These are phyloP conservation scores for Sebastes matsubarae DNA, from an alignment of 2,797 vertebrate genomes.

Conservation along the genomic window DNA sequence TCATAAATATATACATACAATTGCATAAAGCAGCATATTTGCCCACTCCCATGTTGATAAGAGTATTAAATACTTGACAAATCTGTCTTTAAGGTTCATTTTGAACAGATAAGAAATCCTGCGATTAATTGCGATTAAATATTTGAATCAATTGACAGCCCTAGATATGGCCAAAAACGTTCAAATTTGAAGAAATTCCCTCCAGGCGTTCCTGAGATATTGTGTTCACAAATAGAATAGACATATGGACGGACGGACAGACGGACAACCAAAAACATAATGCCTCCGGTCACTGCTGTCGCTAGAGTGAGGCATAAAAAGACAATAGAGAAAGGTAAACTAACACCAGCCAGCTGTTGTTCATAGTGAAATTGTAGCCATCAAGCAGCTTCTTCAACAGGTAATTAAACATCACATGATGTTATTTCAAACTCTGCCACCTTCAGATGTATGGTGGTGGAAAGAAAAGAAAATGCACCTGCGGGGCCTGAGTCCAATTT, in stretches of 20 bases:
- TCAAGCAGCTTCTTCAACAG: neutral
- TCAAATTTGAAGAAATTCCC: neutral
- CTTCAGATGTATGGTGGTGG: neutral
- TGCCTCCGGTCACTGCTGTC: neutral
- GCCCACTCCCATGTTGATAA: too few species aligned
- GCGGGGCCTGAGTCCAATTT: neutral
- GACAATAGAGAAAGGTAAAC: neutral
- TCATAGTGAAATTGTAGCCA: neutral
- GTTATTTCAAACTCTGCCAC: slow-evolving; percentile 27
- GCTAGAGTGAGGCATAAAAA: neutral
- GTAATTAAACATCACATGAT: slow-evolving; percentile 17
- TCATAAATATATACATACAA: too few species aligned
- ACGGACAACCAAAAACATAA: neutral
- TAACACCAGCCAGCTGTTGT: slow-evolving; percentile 2
- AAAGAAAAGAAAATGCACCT: slow-evolving; percentile 5
- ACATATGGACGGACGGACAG: too few species aligned
- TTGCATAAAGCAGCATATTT: too few species aligned
- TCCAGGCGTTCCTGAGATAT: neutral
- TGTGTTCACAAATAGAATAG: too few species aligned
- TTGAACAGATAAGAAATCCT: too few species aligned
- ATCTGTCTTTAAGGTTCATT: too few species aligned
- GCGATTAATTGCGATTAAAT: too few species aligned
- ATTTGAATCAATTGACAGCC: too few species aligned
- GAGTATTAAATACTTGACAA: too few species aligned
- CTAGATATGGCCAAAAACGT: too few species aligned